phyloP scores from a whole-genome alignment of 2,113 vertebrate genomes.

The Xenopus borealis region DNA sequence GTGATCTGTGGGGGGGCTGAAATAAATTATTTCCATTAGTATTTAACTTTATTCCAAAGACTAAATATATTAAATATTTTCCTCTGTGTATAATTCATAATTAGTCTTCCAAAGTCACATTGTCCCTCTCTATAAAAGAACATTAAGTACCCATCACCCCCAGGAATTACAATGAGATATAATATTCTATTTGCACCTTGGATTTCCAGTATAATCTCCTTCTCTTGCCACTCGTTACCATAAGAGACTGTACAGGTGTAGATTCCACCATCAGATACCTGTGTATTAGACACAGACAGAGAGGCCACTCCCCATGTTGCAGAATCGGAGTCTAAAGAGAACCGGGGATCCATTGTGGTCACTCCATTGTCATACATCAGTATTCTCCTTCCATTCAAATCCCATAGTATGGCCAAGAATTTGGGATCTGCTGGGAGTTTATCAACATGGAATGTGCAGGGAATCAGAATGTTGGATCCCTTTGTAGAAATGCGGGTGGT shows the following conservation, averaged over 20 bases:
- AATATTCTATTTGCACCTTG: background rate
- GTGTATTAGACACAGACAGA: background rate
- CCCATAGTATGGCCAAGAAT: background rate
- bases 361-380: background rate
- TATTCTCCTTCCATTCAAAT: background rate
- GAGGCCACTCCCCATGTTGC: background rate
- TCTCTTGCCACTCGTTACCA: background rate
- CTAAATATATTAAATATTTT: too few relatives aligned
- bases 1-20: background rate
- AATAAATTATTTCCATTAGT: background rate
- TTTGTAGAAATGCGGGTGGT: background rate
- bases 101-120: too few relatives aligned
- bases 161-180: too few relatives aligned
- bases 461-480: background rate
- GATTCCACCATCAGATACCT: background rate
- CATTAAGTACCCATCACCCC: too few relatives aligned
- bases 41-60: too few relatives aligned
- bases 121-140: too few relatives aligned
- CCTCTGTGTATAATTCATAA: too few relatives aligned
- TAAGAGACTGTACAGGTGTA: background rate
- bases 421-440: background rate
- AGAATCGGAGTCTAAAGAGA: background rate
- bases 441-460: background rate
- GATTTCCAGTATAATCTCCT: background rate
- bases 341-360: background rate